phyloP scores from a whole-genome alignment of 2,113 vertebrate genomes.

The Indri indri region DNA sequence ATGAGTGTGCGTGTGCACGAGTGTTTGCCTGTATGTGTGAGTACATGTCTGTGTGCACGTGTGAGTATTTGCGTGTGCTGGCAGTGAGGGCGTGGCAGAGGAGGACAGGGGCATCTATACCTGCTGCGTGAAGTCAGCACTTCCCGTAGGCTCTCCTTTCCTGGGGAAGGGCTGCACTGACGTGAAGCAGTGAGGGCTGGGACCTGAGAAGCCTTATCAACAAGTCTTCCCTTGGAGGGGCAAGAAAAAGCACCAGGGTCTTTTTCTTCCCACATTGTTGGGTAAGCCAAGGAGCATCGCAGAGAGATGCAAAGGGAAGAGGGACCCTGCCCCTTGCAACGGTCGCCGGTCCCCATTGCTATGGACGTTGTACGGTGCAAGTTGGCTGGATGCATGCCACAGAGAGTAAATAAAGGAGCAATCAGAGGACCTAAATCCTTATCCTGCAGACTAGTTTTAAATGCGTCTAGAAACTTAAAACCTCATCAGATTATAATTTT shows the following conservation, averaged over 20 bases:
- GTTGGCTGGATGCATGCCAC: neutral
- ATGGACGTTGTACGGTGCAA: neutral
- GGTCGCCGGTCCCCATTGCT: neutral
- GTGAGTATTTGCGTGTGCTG: neutral
- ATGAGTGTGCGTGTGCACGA: neutral
- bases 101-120: neutral
- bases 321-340: neutral
- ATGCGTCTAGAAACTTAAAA: neutral
- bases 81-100: neutral
- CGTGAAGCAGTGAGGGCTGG: neutral
- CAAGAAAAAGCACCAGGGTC: neutral
- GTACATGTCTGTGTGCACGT: neutral
- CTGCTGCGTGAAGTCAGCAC: neutral
- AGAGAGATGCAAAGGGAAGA: neutral
- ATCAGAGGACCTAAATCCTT: neutral
- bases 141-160: neutral
- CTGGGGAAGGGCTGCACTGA: rapidly evolving
- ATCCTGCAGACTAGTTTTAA: neutral
- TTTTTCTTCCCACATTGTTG: neutral
- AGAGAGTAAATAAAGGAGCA: neutral
- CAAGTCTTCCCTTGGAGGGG: neutral
- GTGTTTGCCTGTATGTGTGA: neutral
- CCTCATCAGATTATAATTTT: neutral
- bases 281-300: neutral
- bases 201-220: neutral